These are phyloP conservation scores for Thyatira batis DNA, from an alignment of 2,888 invertebrate genomes.

Conservation along the genomic window DNA sequence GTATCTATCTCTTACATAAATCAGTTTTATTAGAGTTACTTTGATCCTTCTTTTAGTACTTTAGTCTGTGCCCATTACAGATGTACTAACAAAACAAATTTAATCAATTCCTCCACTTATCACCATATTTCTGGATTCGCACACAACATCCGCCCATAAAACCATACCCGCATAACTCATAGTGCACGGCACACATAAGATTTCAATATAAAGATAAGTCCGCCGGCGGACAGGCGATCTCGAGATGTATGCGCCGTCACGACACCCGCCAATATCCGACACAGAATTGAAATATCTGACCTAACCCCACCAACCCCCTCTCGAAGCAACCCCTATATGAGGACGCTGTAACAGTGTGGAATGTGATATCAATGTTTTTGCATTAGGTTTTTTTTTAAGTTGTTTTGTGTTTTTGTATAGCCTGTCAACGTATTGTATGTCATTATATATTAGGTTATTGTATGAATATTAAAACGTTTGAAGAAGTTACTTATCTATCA, in stretches of 20 bases:
- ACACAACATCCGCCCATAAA: slow-evolving; percentile 44
- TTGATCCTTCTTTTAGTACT: no score
- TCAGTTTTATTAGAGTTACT: no score
- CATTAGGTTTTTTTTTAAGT: not conserved
- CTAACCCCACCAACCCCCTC: slow-evolving; percentile 42
- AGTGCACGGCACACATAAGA: slow-evolving; percentile 63
- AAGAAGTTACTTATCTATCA: no score
- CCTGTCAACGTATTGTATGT: no score
- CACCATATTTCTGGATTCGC: slow-evolving; percentile 6
- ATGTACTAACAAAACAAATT: slow-evolving; percentile 3
- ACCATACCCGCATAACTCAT: slow-evolving; percentile 51
- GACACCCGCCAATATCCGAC: slow-evolving; percentile 77
- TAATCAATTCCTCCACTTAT: not conserved
- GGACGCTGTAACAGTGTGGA: slow-evolving; percentile 10
- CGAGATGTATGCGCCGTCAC: slow-evolving; percentile 78
- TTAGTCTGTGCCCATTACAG: no score
- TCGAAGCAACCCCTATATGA: slow-evolving; percentile 1
- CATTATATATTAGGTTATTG: no score
- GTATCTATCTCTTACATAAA: no score
- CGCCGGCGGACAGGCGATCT: slow-evolving; percentile 51
- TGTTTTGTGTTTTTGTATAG: no score
- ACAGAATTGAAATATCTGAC: slow-evolving; percentile 81
- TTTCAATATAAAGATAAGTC: slow-evolving; percentile 77
- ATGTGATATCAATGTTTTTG: slow-evolving; percentile 32
- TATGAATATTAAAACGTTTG: no score